Conservation (phyloP, 2,888 invertebrate species). For the Drosophila koepferae region DNA sequence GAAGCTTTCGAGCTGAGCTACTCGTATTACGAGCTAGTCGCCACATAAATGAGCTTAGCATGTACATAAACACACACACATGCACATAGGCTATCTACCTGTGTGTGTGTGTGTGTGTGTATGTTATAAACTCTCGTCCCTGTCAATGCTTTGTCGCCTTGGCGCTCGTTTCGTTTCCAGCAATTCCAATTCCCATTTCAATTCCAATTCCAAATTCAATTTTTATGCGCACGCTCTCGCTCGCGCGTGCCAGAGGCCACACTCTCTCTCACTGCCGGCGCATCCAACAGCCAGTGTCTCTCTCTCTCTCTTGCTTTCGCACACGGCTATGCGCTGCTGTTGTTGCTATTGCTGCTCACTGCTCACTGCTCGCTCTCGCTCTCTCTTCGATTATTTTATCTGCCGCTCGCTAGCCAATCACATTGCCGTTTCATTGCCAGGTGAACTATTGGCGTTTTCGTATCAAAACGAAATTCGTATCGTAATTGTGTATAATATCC, state of each 20-base stretch:
- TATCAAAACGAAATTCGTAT: slow-evolving; percentile 52
- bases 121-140: slow-evolving; percentile 35
- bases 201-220: slow-evolving; percentile 61
- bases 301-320: slow-evolving; percentile 27
- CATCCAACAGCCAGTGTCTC: slow-evolving; percentile 23
- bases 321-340: slow-evolving; percentile 11
- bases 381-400: slow-evolving; percentile 70
- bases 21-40: slow-evolving; percentile 51
- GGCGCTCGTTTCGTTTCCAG: slow-evolving; percentile 64
- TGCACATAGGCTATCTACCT: background rate
- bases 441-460: slow-evolving; percentile 65
- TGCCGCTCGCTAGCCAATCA: slow-evolving; percentile 70
- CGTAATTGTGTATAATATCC: slow-evolving; percentile 38
- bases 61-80: slow-evolving; percentile 2
- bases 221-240: slow-evolving; percentile 69
- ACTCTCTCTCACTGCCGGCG: slow-evolving; percentile 8
- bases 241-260: slow-evolving; percentile 23
- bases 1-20: slow-evolving; percentile 27
- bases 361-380: slow-evolving; percentile 26
- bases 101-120: slow-evolving; percentile 6
- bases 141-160: slow-evolving; percentile 30
- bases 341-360: slow-evolving; percentile 4
- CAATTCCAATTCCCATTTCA: slow-evolving; percentile 57
- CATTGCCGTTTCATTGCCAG: slow-evolving; percentile 73
- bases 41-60: slow-evolving; percentile 10